Evolutionary conservation across 64 coral and sea anemone genomes (phyloP).

Genomic region (Stylophora pistillata): DNA sequence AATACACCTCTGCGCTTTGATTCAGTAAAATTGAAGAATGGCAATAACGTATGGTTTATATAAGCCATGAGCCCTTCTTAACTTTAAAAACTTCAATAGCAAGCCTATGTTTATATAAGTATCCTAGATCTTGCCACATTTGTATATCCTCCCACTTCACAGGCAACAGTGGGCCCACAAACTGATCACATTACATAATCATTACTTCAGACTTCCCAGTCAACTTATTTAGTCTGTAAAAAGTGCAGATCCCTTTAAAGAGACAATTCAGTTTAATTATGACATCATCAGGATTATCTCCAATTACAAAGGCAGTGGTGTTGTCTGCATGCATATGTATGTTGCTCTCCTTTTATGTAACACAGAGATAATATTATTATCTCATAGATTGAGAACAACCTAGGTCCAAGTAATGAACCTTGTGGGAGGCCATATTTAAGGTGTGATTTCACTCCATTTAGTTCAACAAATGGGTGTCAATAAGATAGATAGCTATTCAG

Average conservation of each 20-base stretch:
- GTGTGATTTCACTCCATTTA: slow-evolving; percentile 5
- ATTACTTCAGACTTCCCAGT: not conserved
- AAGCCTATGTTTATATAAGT: not conserved
- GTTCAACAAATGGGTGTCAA: slow-evolving; percentile 2
- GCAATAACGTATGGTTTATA: not conserved
- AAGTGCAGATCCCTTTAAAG: not conserved
- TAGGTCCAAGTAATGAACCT: not conserved
- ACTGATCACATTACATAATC: not conserved
- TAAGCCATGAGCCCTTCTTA: too few species aligned
- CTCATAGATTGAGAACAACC: slow-evolving; percentile 1
- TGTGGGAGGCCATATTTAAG: not conserved
- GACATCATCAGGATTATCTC: not conserved
- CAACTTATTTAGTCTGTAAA: not conserved
- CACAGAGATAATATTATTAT: slow-evolving; percentile 3
- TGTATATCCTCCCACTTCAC: not conserved
- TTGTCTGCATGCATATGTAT: not conserved
- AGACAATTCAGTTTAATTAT: not conserved
- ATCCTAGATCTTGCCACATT: not conserved
- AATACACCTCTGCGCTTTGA: not conserved
- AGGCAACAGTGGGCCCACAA: not conserved
- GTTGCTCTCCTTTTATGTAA: not conserved
- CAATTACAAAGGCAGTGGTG: slow-evolving; percentile 19
- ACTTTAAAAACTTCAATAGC: not conserved
- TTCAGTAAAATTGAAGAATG: not conserved
- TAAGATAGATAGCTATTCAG: not conserved